These are phyloP conservation scores for Pediacus dermestoides DNA, from an alignment of 2,888 invertebrate species.

Conservation along the genomic window DNA sequence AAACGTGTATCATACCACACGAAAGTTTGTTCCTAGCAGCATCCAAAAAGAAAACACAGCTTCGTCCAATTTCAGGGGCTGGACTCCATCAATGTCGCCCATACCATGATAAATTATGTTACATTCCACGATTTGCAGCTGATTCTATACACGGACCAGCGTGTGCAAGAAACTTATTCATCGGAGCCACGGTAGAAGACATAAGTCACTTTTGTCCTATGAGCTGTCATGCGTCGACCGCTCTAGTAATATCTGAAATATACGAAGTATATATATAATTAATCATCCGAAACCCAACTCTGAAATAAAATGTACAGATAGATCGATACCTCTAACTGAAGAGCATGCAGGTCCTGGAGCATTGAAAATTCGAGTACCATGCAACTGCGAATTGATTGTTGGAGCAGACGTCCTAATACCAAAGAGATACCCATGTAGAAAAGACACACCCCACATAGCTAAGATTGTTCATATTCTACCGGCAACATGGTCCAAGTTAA, in stretches of 20 bases:
- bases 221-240: slow-evolving; percentile 17
- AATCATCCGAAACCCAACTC: slow-evolving; percentile 16
- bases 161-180: slow-evolving; percentile 19
- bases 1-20: slow-evolving; percentile 19
- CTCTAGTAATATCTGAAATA: slow-evolving; percentile 19
- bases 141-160: slow-evolving; percentile 16
- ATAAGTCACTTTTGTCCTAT: slow-evolving; percentile 20
- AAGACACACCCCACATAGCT: neutral
- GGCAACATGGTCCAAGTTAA: slow-evolving; percentile 18
- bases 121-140: slow-evolving; percentile 19
- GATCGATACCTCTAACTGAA: neutral
- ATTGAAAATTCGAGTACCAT: slow-evolving; percentile 16
- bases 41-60: slow-evolving; percentile 3
- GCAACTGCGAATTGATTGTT: slow-evolving; percentile 13
- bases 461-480: slow-evolving; percentile 16
- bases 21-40: slow-evolving; percentile 16
- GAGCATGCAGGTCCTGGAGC: slow-evolving; percentile 9
- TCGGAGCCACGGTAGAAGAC: slow-evolving; percentile 21
- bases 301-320: slow-evolving; percentile 11
- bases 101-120: no score
- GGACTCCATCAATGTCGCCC: slow-evolving; percentile 20
- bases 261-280: slow-evolving; percentile 15
- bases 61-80: slow-evolving; percentile 20
- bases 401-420: no score
- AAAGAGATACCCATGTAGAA: slow-evolving; percentile 16